Base-by-base conservation (phyloP, 2,113 vertebrate species). In the Varanus komodoensis region DNA sequence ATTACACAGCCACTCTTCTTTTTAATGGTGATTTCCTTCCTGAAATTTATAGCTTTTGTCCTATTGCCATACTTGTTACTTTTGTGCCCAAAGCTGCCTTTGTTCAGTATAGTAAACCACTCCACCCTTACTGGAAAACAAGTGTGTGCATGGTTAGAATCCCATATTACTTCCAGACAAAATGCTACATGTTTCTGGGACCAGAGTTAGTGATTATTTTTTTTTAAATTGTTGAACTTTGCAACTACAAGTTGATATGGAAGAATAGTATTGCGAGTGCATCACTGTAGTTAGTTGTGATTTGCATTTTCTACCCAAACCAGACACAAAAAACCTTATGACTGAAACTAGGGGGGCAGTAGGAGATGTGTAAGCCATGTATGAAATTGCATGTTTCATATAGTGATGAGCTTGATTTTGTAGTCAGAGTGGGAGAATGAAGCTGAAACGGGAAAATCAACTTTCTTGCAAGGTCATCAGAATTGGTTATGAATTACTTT, bases 161-260 rank as follows among this genome's bases (percentile, higher is more conserved):
- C 4, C 1, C 1, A 3, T 64, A 78, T 64, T 93, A 89, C 86
- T 89, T 95, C 88, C 90, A 90, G 52, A 0, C 91, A 91, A 90
- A 93, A 82, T 1, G 83, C 67, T 64, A 64, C 15, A 80, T 21
- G 34, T 15, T 23, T 19, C 69, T 87, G 75, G 38, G 57, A 97
- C 97, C 97, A 97, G 97, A 96, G 95, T 95, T 94, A 95, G 88
- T 94, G 91, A 87, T 91, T 54, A 54, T 14, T 91, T 89, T 89
- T 88, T 91, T 89, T 88, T 89, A 90, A 90, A 83, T 91, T 95
- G 95, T 96, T 91, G 88, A 84, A 61, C 2, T 14, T 61, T 12
- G 6, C 5, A 86, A 84, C 92, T 90, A 52, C 6, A 6, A 64
- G 0, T 89, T 90, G 79, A 4, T 89, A 85, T 73, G 82, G 34